Base-by-base conservation (phyloP, 2,888 invertebrate genomes). In the Pyralis farinalis region DNA sequence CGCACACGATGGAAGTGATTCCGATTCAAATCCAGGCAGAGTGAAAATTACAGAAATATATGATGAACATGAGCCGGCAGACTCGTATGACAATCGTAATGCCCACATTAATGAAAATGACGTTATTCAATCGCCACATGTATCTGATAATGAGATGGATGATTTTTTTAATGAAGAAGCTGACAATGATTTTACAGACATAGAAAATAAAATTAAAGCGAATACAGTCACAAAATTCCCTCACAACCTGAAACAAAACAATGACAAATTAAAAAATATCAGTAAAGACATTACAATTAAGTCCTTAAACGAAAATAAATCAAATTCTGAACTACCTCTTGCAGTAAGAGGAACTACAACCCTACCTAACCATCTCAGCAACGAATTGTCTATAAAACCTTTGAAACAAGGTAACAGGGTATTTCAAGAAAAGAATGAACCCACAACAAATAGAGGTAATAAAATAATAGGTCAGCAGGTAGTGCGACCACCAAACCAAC, bases 11-110 rank as follows among this genome's bases (percentile, higher is more conserved):
- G 61, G 55, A 1, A 66, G 68, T 44, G 73, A 74, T 37, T 59
- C 71, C 1, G 75, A 81, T 37, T 53, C 53, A 7, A 47, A 56
- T 42, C 33, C 55, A 12, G 62, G 58, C n/a, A 66, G 63, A 53
- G 64, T 82, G 25, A 73, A 74, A 60, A 81, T 83, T 40, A 71
- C 74, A 22, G 84, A 84, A 66, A 44, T 84, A 8, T n/a, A 35
- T 35, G 60, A 55, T 8, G 64, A 69, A 27, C 53, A 76, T 22
- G 53, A 65, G 7, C 42, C 49, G 7, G 64, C 63, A 39, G 71
- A 72, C 11, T 55, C 59, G 71, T 25, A 49, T 62, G 12, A 43
- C 43, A 7, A 58, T 11, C 43, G 54, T 40, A 37, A 21, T 3
- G 43, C 57, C 22, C 12, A 35, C 12, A 52, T 58, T 27, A 39